A percentile compares a stretch with the other conserved stretches of the same genome.
phyloP scores from a whole-genome alignment of 1,140 invertebrate genomes.

The Drosophila dunni region DNA sequence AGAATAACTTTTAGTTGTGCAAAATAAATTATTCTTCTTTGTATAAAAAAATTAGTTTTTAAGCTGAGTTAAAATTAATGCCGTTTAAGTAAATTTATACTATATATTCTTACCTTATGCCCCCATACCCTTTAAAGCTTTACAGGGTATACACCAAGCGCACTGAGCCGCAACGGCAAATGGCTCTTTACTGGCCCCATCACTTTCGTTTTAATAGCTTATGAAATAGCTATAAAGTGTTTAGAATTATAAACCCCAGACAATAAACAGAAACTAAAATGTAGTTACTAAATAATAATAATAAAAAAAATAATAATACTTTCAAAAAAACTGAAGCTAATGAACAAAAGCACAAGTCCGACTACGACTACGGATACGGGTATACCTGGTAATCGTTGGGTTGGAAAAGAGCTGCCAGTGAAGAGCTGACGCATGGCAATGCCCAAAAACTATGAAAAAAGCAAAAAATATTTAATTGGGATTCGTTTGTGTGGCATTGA shows the following conservation, averaged over 20 bases:
- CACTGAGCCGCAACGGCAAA: constrained; percentile 43
- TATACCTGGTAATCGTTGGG: constrained; percentile 9
- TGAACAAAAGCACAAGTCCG: background rate
- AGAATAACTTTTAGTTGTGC: background rate
- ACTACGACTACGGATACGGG: background rate
- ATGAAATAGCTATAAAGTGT: constrained; percentile 45
- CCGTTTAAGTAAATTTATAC: no score
- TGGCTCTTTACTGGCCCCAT: constrained; percentile 24
- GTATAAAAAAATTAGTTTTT: no score
- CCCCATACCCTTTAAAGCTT: background rate
- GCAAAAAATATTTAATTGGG: constrained; percentile 24
- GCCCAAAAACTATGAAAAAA: constrained; percentile 11
- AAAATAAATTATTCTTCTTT: no score
- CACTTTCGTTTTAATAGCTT: constrained; percentile 37
- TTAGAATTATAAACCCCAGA: constrained; percentile 25
- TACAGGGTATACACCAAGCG: constrained; percentile 2
- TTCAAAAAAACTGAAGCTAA: constrained; percentile 29
- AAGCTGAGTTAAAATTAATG: no score
- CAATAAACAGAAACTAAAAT: background rate
- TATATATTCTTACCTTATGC: no score
- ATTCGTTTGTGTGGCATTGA: constrained; percentile 37
- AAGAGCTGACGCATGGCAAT: constrained; percentile 37
- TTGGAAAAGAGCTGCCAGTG: constrained; percentile 16
- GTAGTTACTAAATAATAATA: constrained; percentile 11
- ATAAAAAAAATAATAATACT: constrained; percentile 11